These are phyloP conservation scores for Haliclona indistincta DNA, from an alignment of 37 sponge, comb jelly and placozoan genomes.

Conservation along the genomic window DNA sequence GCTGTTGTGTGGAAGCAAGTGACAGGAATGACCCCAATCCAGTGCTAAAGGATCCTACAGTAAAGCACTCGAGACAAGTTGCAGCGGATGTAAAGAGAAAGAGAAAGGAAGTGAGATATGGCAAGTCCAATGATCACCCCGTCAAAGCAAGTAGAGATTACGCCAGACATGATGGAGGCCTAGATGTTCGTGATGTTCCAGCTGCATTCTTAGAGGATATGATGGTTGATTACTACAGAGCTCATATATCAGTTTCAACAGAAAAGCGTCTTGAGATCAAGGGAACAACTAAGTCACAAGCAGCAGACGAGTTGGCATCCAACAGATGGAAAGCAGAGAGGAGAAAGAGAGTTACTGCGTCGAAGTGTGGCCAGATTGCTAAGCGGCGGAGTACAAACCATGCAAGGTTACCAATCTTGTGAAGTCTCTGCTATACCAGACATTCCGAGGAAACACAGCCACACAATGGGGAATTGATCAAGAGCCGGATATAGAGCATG, in stretches of 20 bases:
- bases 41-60: background rate
- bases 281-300: background rate
- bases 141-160: too few relatives aligned
- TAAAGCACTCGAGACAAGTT: background rate
- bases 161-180: too few relatives aligned
- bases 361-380: background rate
- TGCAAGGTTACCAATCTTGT: conserved; percentile 7
- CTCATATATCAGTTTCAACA: background rate
- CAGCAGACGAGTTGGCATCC: too few relatives aligned
- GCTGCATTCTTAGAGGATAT: too few relatives aligned
- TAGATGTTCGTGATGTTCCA: too few relatives aligned
- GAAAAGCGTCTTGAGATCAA: background rate
- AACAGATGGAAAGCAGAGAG: conserved; percentile 8
- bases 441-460: background rate
- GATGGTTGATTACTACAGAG: conserved; percentile 7
- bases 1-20: background rate
- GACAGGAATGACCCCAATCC: conserved; percentile 2
- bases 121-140: too few relatives aligned
- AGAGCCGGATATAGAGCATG: background rate
- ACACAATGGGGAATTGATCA: conserved; percentile 10
- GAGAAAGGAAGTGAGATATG: background rate
- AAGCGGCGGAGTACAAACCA: background rate
- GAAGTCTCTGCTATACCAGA: conserved; percentile 6
- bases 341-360: background rate
- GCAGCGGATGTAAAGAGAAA: conserved; percentile 2